phyloP scores from a whole-genome alignment of 2,113 vertebrate species.

The Baryphthengus martii region DNA sequence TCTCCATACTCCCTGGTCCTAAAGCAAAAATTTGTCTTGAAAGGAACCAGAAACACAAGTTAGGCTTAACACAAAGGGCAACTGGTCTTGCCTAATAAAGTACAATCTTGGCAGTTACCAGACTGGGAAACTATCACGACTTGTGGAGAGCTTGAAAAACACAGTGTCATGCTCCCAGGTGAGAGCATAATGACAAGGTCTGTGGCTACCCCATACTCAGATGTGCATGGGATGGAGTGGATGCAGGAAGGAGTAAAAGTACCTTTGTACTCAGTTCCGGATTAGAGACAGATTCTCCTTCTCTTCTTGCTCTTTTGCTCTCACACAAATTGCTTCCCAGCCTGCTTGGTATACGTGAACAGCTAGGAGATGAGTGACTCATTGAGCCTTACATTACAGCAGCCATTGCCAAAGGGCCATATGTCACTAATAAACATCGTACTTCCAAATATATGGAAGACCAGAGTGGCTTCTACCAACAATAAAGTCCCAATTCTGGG shows the following conservation, averaged over 20 bases:
- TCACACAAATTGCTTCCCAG: background rate
- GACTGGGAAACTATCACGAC: background rate
- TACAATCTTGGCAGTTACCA: background rate
- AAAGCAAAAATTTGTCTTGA: background rate
- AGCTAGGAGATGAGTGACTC: background rate
- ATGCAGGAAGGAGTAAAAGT: background rate
- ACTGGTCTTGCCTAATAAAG: background rate
- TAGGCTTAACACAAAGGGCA: background rate
- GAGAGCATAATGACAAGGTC: background rate
- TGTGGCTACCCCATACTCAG: background rate
- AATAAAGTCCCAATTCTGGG: background rate
- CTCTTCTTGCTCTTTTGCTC: background rate
- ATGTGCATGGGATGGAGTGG: background rate
- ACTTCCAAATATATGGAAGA: background rate
- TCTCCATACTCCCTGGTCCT: background rate
- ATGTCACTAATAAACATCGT: background rate
- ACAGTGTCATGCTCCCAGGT: fast-evolving
- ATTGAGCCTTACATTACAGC: background rate
- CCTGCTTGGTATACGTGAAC: background rate
- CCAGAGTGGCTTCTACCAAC: background rate
- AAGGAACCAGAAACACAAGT: background rate
- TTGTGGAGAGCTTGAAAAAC: background rate
- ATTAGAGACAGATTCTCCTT: background rate
- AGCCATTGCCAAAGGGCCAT: background rate
- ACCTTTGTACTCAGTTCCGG: background rate